A percentile compares a stretch with the other conserved stretches of the same genome.
Conservation (phyloP, 2,113 vertebrate genomes). For the Rhinogobius similis region DNA sequence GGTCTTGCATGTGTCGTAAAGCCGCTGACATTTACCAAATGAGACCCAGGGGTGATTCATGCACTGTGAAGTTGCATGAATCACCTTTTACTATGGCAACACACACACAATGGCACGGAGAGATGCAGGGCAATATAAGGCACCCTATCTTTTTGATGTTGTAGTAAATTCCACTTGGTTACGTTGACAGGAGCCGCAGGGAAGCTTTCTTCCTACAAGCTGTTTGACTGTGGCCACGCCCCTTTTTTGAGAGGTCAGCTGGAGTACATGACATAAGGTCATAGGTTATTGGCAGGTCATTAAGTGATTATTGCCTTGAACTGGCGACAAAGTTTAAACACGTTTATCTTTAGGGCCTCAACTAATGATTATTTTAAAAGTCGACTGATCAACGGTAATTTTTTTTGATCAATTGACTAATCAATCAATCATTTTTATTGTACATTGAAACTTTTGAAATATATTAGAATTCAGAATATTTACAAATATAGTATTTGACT, state of each 20-base stretch:
- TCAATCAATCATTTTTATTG: no score
- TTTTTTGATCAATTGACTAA: no score
- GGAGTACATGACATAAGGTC: slow-evolving; percentile 17
- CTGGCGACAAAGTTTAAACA: slow-evolving; percentile 17
- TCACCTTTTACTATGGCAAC: slow-evolving; percentile 52
- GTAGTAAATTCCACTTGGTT: slow-evolving; percentile 45
- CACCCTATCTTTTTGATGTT: slow-evolving; percentile 52
- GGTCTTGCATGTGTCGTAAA: slow-evolving; percentile 33
- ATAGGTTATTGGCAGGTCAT: slow-evolving; percentile 9
- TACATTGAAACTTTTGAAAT: no score
- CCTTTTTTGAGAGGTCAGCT: slow-evolving; percentile 19
- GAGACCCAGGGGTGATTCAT: slow-evolving; percentile 49
- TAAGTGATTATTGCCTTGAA: slow-evolving; percentile 11
- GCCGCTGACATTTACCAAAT: slow-evolving; percentile 52
- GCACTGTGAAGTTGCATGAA: slow-evolving; percentile 42
- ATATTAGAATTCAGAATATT: no score
- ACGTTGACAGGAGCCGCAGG: slow-evolving; percentile 18
- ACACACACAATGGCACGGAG: slow-evolving; percentile 31
- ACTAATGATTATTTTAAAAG: no score
- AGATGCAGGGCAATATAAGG: slow-evolving; percentile 8
- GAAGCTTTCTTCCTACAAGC: background rate
- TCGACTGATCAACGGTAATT: no score
- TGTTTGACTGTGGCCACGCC: background rate
- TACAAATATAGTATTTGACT: no score
- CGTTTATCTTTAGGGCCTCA: slow-evolving; percentile 10